Evolutionary conservation across 2,888 invertebrate genomes (phyloP).

Genomic region (Trichopria drosophilae): DNA sequence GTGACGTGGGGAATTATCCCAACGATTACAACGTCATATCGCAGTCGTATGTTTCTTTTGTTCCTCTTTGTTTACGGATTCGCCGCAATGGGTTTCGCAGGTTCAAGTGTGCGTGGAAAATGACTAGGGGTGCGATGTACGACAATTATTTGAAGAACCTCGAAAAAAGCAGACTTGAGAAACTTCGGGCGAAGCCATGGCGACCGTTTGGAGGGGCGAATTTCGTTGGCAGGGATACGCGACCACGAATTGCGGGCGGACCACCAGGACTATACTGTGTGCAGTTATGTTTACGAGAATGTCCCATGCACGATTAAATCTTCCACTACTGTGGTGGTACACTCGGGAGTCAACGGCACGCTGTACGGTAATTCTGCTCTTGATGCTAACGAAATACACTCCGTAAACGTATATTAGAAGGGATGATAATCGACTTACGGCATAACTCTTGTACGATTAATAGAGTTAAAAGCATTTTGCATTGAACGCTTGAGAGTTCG

Average conservation of each 20-base stretch:
- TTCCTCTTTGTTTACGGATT: background rate
- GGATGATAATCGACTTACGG: constrained; percentile 25
- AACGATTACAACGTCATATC: constrained; percentile 25
- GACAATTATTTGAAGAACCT: constrained; percentile 22
- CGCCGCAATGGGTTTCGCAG: constrained; percentile 13
- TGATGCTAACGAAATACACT: constrained; percentile 27
- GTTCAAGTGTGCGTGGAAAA: constrained; percentile 5
- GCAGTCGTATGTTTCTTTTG: constrained; percentile 14
- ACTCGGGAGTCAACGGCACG: constrained; percentile 21
- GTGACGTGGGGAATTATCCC: constrained; percentile 20
- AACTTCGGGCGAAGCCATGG: background rate
- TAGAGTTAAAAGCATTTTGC: no score
- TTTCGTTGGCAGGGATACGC: background rate
- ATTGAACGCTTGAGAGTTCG: no score
- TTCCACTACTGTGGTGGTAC: constrained; percentile 10
- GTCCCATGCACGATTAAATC: constrained; percentile 23
- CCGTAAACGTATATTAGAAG: constrained; percentile 18
- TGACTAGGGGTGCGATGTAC: constrained; percentile 14
- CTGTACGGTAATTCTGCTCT: constrained; percentile 19
- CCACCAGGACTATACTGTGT: constrained; percentile 15
- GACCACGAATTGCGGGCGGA: no score
- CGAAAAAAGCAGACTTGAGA: constrained; percentile 18
- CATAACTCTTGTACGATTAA: no score
- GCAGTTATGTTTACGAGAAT: constrained; percentile 22
- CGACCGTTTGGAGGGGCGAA: background rate